phyloP scores from a whole-genome alignment of 1,140 invertebrate genomes.

The Anthonomus grandis region DNA sequence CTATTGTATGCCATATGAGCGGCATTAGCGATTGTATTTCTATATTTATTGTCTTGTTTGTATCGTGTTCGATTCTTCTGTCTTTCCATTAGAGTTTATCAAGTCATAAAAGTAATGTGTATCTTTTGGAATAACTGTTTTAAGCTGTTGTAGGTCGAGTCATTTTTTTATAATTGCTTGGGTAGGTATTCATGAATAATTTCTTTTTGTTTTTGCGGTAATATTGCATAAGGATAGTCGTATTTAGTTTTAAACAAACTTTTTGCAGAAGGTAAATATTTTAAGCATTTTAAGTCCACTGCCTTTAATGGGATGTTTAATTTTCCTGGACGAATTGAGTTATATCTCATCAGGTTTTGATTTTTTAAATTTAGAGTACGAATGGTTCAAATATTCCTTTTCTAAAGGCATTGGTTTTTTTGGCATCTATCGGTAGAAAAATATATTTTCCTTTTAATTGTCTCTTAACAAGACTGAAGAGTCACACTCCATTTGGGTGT shows the following conservation, averaged over 20 bases:
- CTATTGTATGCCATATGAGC: too few species aligned
- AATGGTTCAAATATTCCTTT: constrained; percentile 11
- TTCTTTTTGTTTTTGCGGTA: constrained; percentile 3
- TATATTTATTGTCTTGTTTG: too few species aligned
- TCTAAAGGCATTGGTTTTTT: constrained; percentile 9
- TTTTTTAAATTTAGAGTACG: constrained; percentile 1
- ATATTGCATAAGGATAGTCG: neutral
- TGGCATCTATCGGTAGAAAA: constrained; percentile 10
- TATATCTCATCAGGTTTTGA: too few species aligned
- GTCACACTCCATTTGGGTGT: too few species aligned
- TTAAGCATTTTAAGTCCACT: constrained; percentile 6
- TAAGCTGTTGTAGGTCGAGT: constrained; percentile 2
- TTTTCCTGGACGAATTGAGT: constrained; percentile 4
- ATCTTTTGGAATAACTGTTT: too few species aligned
- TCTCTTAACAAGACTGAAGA: constrained; percentile 29
- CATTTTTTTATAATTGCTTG: constrained; percentile 1
- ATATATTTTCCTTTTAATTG: constrained; percentile 9
- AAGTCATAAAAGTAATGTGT: too few species aligned
- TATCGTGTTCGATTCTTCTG: too few species aligned
- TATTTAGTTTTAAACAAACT: constrained; percentile 8
- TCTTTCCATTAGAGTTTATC: too few species aligned
- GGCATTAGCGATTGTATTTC: too few species aligned
- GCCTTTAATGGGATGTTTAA: constrained; percentile 1
- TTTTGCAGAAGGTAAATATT: constrained; percentile 9
- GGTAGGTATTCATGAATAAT: neutral